Conservation (phyloP, 2,888 invertebrate genomes). For the Clusia tigrina region DNA sequence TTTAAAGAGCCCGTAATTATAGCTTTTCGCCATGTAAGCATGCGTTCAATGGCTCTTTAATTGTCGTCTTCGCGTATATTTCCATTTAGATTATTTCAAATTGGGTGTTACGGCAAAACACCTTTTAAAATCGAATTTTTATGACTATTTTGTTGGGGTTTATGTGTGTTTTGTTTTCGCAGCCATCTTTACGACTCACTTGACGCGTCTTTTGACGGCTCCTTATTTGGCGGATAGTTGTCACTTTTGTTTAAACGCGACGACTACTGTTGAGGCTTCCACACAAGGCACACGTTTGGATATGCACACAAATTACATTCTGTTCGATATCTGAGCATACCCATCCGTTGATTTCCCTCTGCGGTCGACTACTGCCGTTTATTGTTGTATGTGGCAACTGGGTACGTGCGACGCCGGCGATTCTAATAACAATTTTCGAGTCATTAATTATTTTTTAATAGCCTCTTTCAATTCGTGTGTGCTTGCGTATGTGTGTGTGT, state of each 20-base stretch:
- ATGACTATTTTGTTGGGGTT: too few species aligned
- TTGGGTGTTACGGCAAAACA: too few species aligned
- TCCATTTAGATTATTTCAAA: too few species aligned
- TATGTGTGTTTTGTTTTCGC: too few species aligned
- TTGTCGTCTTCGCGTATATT: too few species aligned
- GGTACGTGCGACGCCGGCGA: not conserved
- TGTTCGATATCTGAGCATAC: too few species aligned
- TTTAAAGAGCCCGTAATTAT: too few species aligned
- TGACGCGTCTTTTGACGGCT: slow-evolving; percentile 19
- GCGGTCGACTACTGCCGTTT: slow-evolving; percentile 27
- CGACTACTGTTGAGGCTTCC: not conserved
- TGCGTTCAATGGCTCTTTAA: too few species aligned
- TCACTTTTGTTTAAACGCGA: not conserved
- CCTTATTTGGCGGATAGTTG: slow-evolving; percentile 26
- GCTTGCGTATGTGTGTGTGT: too few species aligned
- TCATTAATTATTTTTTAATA: not conserved
- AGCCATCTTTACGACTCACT: not conserved
- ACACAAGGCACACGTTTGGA: not conserved
- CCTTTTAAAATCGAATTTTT: not conserved
- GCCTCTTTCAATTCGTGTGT: not conserved
- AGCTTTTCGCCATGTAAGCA: too few species aligned
- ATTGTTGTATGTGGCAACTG: too few species aligned
- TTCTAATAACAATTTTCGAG: not conserved
- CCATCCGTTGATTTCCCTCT: too few species aligned
- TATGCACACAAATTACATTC: not conserved